These are phyloP conservation scores for Dryadula phaetusa DNA, from an alignment of 2,888 invertebrate genomes.

Conservation along the genomic window DNA sequence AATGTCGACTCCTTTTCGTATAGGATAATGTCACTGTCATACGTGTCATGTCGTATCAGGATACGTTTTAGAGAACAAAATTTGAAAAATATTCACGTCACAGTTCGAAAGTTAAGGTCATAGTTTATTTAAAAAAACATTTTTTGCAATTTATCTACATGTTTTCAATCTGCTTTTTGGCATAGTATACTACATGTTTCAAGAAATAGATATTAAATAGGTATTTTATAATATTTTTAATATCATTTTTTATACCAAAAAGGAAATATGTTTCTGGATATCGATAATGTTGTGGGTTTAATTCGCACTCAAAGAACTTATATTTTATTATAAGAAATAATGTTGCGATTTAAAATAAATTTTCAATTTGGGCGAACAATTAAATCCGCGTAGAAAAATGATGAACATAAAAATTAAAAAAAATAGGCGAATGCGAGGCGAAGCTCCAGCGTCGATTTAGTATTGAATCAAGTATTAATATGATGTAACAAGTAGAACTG, in stretches of 20 bases:
- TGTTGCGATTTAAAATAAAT: no score
- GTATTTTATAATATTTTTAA: no score
- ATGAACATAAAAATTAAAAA: no score
- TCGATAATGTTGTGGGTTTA: no score
- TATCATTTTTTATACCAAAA: no score
- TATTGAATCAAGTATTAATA: not conserved
- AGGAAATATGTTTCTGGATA: no score
- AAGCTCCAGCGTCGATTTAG: no score
- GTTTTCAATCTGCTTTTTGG: conserved; percentile 12
- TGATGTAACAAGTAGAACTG: not conserved
- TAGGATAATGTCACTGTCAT: not conserved
- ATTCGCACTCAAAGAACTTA: no score
- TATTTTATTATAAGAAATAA: no score
- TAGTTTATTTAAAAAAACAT: conserved; percentile 1
- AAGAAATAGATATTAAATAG: not conserved
- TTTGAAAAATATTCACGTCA: not conserved
- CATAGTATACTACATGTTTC: not conserved
- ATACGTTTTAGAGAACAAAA: conserved; percentile 14
- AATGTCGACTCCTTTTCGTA: not conserved
- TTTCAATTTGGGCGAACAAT: no score
- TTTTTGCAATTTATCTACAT: conserved; percentile 17
- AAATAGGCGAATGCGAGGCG: no score
- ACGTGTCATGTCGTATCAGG: not conserved
- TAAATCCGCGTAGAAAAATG: no score
- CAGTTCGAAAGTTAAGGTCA: conserved; percentile 20